Conservation (phyloP, 1,140 invertebrate genomes). For the Homalodisca vitripennis region DNA sequence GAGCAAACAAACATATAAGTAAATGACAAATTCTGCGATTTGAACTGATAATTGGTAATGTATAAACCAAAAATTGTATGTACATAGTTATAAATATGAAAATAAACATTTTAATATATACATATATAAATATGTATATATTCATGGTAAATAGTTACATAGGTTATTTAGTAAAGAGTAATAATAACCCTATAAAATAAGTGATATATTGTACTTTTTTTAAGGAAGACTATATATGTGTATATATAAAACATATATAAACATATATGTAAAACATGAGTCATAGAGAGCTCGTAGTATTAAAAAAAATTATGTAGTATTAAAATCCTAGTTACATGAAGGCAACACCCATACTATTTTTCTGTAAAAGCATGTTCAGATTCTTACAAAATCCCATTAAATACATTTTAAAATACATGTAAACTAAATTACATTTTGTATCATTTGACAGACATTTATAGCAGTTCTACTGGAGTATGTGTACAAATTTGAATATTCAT, state of each 20-base stretch:
- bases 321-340: too few relatives aligned
- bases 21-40: not conserved
- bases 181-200: slow-evolving; percentile 3
- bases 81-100: slow-evolving; percentile 11
- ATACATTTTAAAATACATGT: too few relatives aligned
- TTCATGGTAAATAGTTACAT: not conserved
- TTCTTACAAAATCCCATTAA: too few relatives aligned
- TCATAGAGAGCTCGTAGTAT: not conserved
- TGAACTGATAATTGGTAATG: not conserved
- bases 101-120: slow-evolving; percentile 7
- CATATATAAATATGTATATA: slow-evolving; percentile 16
- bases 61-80: not conserved
- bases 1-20: too few relatives aligned
- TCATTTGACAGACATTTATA: too few relatives aligned
- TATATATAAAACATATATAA: slow-evolving; percentile 16
- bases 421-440: too few relatives aligned
- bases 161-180: not conserved
- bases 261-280: slow-evolving; percentile 3
- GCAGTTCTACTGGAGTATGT: too few relatives aligned
- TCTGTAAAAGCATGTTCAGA: too few relatives aligned
- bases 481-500: too few relatives aligned
- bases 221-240: not conserved
- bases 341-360: too few relatives aligned
- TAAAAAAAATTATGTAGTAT: too few relatives aligned
- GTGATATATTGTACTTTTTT: not conserved